Conservation (phyloP, 2,888 invertebrate species). For the Polydrusus tereticollis region DNA sequence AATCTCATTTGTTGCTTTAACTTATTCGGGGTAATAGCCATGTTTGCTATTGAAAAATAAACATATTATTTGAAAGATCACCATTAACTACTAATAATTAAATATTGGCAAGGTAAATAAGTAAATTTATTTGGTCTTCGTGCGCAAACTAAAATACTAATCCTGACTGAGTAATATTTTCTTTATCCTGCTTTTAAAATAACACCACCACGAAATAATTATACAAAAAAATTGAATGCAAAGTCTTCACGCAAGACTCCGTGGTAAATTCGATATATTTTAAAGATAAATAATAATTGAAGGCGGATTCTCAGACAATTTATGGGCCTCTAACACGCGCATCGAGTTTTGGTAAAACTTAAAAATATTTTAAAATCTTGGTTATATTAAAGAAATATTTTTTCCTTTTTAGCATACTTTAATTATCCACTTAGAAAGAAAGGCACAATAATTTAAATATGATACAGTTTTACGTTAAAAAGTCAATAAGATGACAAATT, state of each 20-base stretch:
- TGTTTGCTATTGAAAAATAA: too few relatives aligned
- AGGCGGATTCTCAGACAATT: slow-evolving; percentile 39
- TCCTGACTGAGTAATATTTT: slow-evolving; percentile 1
- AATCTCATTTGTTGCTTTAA: too few relatives aligned
- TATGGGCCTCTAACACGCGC: slow-evolving; percentile 29
- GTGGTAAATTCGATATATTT: slow-evolving; percentile 39
- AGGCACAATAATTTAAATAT: too few relatives aligned
- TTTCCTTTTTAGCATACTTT: too few relatives aligned
- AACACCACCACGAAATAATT: slow-evolving; percentile 7
- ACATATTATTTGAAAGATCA: too few relatives aligned
- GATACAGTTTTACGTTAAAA: too few relatives aligned
- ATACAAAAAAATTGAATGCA: slow-evolving; percentile 33
- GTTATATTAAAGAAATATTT: too few relatives aligned
- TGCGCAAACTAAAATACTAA: not conserved
- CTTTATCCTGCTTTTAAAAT: not conserved
- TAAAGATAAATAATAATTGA: slow-evolving; percentile 40
- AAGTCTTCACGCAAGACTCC: slow-evolving; percentile 35
- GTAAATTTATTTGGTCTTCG: not conserved
- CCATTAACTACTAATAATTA: too few relatives aligned
- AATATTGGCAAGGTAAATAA: too few relatives aligned
- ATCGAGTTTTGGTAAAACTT: not conserved
- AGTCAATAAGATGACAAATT: too few relatives aligned
- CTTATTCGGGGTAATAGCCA: too few relatives aligned
- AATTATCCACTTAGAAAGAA: too few relatives aligned
- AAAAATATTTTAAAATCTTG: not conserved